phyloP scores from a whole-genome alignment of 2,113 vertebrate genomes.

The Indicator indicator region DNA sequence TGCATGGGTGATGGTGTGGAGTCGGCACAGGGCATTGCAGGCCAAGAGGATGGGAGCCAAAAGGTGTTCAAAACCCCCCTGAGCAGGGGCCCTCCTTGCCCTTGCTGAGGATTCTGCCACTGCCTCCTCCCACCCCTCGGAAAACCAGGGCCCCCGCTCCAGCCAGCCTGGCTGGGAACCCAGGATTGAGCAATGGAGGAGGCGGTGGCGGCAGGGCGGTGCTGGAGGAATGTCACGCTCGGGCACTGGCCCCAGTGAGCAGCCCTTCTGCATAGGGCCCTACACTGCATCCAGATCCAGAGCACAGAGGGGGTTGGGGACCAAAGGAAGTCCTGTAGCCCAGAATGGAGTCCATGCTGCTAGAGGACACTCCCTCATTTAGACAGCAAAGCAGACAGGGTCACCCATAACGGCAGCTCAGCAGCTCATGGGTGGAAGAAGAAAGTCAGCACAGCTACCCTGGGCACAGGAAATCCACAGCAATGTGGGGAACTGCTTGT shows the following conservation, averaged over 20 bases:
- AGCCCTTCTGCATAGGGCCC: not conserved
- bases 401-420: not conserved
- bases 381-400: not conserved
- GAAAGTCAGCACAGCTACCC: not conserved
- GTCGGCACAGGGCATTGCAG: not conserved
- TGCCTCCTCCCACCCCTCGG: conserved; percentile 41
- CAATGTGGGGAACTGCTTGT: not conserved
- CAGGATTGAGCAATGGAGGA: conserved; percentile 61
- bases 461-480: not conserved
- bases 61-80: not conserved
- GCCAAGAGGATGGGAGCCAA: accelerated
- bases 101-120: conserved; percentile 31
- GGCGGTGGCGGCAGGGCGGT: conserved; percentile 12
- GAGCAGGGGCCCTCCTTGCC: conserved; percentile 26
- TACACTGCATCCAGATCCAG: not conserved
- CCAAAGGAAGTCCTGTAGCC: accelerated
- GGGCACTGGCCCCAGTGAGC: not conserved
- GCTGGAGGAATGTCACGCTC: conserved; percentile 57
- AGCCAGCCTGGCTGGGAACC: conserved; percentile 58
- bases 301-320: not conserved
- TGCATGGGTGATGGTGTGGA: accelerated
- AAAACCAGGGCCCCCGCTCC: conserved; percentile 52
- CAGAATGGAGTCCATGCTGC: not conserved
- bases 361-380: not conserved
- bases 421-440: not conserved